phyloP scores from a whole-genome alignment of 2,113 vertebrate genomes.

The Ornithorhynchus anatinus region DNA sequence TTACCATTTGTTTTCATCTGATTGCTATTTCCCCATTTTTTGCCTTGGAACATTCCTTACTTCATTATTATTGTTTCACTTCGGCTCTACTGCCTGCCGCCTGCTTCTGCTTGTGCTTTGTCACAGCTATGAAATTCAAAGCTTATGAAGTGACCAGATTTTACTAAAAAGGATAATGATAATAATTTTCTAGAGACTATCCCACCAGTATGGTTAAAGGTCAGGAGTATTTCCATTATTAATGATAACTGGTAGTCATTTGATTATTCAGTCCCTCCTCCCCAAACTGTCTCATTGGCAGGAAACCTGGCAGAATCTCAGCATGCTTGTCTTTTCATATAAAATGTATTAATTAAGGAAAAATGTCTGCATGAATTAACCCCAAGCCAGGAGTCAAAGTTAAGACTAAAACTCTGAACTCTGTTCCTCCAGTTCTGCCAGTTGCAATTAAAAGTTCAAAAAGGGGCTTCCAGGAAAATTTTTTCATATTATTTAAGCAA shows the following conservation, averaged over 20 bases:
- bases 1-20: constrained; percentile 54
- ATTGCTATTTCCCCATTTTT: constrained; percentile 51
- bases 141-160: not conserved
- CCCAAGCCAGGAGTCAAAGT: not conserved
- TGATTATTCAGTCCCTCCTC: not conserved
- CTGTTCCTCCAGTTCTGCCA: no score
- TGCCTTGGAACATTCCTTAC: constrained; percentile 56
- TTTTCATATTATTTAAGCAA: no score
- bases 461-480: no score
- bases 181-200: not conserved
- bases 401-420: not conserved
- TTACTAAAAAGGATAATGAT: not conserved
- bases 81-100: constrained; percentile 32
- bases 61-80: constrained; percentile 54
- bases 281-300: not conserved
- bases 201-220: not conserved
- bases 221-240: not conserved
- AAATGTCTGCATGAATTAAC: constrained; percentile 7
- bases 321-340: not conserved
- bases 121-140: not conserved
- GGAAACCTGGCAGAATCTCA: not conserved
- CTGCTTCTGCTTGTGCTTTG: not conserved
- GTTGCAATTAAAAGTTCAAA: no score
- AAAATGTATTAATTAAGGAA: not conserved
- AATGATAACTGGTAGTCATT: not conserved